Evolutionary conservation across 1,140 invertebrate genomes (phyloP).

Genomic region (Periplaneta americana): DNA sequence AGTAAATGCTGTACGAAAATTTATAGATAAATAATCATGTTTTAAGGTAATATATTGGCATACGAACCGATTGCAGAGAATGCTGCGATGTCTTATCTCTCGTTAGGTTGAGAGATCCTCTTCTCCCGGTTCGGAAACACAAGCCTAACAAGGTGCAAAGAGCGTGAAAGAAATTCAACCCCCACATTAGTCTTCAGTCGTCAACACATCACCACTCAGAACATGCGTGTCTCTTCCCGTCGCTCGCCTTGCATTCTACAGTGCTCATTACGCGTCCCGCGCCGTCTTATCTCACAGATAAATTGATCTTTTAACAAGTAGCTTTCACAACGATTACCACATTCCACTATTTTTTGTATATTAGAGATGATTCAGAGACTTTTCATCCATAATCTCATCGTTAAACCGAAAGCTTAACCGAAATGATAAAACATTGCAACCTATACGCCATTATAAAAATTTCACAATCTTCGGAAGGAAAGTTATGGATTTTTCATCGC

Average conservation of each 20-base stretch:
- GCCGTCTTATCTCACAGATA: background rate
- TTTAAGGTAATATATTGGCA: background rate
- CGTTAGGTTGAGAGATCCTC: background rate
- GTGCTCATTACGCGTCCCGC: background rate
- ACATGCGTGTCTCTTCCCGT: background rate
- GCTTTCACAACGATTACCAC: background rate
- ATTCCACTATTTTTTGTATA: background rate
- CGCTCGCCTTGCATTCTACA: background rate
- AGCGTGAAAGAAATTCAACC: background rate
- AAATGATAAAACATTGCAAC: no score
- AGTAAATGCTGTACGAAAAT: no score
- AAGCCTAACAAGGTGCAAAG: background rate
- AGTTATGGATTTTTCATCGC: no score
- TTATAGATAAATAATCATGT: no score
- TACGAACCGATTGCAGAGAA: background rate
- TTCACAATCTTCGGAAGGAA: no score
- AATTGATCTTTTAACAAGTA: background rate
- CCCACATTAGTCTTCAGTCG: background rate
- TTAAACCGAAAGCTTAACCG: no score
- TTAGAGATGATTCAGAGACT: no score
- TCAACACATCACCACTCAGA: background rate
- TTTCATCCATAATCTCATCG: no score
- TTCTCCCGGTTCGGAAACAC: background rate
- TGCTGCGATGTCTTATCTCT: background rate
- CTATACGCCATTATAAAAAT: no score